Conservation (phyloP, 2,888 invertebrate species). For the Acrobasis consociella region DNA sequence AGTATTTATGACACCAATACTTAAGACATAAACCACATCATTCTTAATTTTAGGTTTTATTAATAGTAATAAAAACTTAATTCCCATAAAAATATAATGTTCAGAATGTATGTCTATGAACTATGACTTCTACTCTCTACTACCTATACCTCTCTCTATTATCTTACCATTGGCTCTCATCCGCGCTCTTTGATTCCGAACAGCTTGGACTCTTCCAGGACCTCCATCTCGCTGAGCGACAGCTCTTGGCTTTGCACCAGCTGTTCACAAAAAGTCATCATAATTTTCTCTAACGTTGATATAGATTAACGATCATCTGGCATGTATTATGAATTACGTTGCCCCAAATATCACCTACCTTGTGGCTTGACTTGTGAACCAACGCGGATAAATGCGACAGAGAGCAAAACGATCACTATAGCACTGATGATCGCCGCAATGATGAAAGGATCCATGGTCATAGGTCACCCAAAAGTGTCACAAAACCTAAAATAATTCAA, state of each 20-base stretch:
- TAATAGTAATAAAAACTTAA: too few species aligned
- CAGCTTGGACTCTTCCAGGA: constrained; percentile 87
- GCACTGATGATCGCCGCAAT: constrained; percentile 72
- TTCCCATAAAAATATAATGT: too few species aligned
- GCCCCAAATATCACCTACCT: constrained; percentile 45
- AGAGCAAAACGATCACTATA: constrained; percentile 60
- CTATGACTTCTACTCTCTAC: too few species aligned
- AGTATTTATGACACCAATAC: too few species aligned
- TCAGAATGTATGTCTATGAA: too few species aligned
- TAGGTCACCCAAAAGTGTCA: constrained; percentile 17
- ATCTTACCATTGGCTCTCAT: constrained; percentile 82
- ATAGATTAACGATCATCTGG: neutral
- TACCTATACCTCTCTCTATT: too few species aligned
- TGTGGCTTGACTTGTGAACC: constrained; percentile 57
- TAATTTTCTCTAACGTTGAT: neutral
- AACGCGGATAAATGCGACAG: constrained; percentile 60
- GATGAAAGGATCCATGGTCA: constrained; percentile 73
- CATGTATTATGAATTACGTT: neutral
- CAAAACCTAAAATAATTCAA: constrained; percentile 1
- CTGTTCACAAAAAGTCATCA: constrained; percentile 36
- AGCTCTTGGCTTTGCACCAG: constrained; percentile 62
- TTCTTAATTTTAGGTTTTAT: neutral
- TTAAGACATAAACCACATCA: too few species aligned
- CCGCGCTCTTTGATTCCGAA: constrained; percentile 87
- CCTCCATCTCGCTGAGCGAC: constrained; percentile 78